phyloP scores from a whole-genome alignment of 1,140 invertebrate genomes.

The Thrips palmi region DNA sequence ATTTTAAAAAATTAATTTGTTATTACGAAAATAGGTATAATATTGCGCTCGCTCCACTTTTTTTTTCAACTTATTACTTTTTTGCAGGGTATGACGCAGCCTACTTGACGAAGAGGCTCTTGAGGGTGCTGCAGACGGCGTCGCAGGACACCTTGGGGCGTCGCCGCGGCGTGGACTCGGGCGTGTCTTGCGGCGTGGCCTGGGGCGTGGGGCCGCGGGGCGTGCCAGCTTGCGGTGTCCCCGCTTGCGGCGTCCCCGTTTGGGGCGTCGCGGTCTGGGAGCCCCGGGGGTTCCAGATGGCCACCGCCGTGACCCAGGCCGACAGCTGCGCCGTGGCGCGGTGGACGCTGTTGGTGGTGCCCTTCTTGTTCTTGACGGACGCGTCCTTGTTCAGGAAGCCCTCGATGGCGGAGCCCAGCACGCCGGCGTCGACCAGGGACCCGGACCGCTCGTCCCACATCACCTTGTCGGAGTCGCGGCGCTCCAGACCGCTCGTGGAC shows the following conservation, averaged over 20 bases:
- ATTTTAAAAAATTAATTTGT: too few species aligned
- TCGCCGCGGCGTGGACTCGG: constrained; percentile 37
- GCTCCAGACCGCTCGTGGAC: too few species aligned
- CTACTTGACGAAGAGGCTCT: constrained; percentile 63
- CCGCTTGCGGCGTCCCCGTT: constrained; percentile 18
- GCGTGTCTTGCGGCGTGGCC: constrained; percentile 7
- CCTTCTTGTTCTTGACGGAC: too few species aligned
- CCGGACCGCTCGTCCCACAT: constrained; percentile 52
- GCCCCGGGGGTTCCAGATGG: too few species aligned
- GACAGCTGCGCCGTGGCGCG: constrained; percentile 14
- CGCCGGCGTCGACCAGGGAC: constrained; percentile 53
- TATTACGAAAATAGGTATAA: too few species aligned
- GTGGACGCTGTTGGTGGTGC: constrained; percentile 15
- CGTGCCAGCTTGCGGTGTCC: constrained; percentile 29
- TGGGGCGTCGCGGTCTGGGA: constrained; percentile 14
- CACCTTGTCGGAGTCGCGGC: constrained; percentile 29
- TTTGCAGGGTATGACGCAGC: too few species aligned
- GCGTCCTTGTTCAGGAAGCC: constrained; percentile 39
- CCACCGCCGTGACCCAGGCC: too few species aligned
- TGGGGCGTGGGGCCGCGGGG: constrained; percentile 15
- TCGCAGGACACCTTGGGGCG: constrained; percentile 49
- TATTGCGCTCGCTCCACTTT: too few species aligned
- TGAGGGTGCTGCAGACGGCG: constrained; percentile 55
- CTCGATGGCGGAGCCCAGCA: constrained; percentile 61
- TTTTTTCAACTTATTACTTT: too few species aligned